Base-by-base conservation (phyloP, 2,797 vertebrate species). In the Poecile montanus region DNA sequence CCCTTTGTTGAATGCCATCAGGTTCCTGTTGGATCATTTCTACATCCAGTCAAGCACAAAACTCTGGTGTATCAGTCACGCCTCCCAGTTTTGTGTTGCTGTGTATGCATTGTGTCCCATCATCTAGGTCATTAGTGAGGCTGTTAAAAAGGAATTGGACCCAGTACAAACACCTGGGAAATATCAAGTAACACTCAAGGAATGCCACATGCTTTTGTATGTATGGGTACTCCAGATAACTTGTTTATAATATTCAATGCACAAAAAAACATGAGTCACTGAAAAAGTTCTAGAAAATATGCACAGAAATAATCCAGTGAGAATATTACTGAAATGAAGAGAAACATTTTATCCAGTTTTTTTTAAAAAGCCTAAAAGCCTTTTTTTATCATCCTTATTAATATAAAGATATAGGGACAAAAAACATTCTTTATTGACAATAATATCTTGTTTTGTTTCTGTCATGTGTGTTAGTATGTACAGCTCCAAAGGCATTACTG, bases 61-160 rank as follows among this genome's bases (percentile, higher is more conserved):
- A 53, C 50, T 3, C 44, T 74, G 44, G 32, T 19, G 3, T 16
- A 66, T 42, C 29, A 45, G 29, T 9, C 48, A 54, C 0, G 0
- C 18, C 14, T 48, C 16, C 50, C 16, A 42, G 27, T 26, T 27
- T 22, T 45, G 2, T 23, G 16, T 16, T 38, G 58, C 29, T 66
- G 32, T 32, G 13, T 36, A 47, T n/a, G 23, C 9, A 53, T 25
- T 47, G n/a, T 47, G 34, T n/a, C 48, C 34, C 22, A 70, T 25
- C 15, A 71, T 34, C 44, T 29, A 51, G 20, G 58, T 27, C 27
- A 45, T 57, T 22, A 45, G 51, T 0, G 5, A 71, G 61, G 20
- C 26, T 54, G 16, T 54, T 71, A 38, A 83, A 65, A 58, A 57
- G 10, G 10, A 74, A 63, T 2, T 63, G 27, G 53, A 87, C 4